Evolutionary conservation across 2,113 vertebrate genomes (phyloP).

Genomic region (Sylvilagus bachmani): DNA sequence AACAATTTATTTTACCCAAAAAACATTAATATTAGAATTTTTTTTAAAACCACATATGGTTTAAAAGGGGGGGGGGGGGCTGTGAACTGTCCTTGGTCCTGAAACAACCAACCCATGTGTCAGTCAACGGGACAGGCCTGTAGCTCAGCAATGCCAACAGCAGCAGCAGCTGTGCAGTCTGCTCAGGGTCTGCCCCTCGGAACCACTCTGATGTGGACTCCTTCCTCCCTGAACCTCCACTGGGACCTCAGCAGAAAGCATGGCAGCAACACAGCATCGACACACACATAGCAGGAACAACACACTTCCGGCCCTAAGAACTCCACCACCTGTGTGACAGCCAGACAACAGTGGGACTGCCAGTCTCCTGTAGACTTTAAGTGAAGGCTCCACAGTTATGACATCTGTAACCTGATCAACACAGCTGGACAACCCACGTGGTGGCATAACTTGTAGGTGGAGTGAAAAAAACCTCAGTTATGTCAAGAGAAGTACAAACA

Average conservation of each 20-base stretch:
- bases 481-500: background rate
- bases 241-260: background rate
- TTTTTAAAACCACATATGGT: background rate
- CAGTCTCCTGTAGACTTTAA: background rate
- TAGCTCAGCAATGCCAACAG: no score
- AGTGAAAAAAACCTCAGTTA: background rate
- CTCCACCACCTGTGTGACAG: background rate
- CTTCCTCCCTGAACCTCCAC: background rate
- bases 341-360: rapidly evolving
- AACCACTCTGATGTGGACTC: background rate
- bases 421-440: rapidly evolving
- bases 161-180: background rate
- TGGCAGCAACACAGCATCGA: background rate
- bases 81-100: background rate
- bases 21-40: background rate
- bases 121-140: no score
- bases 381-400: background rate
- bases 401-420: background rate
- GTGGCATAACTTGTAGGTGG: background rate
- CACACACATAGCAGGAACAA: background rate
- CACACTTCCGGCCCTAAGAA: background rate
- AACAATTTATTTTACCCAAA: background rate
- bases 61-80: background rate
- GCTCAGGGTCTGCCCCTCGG: background rate
- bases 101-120: background rate